phyloP scores from a whole-genome alignment of 2,113 vertebrate species.

The Nannobrachium achirus region DNA sequence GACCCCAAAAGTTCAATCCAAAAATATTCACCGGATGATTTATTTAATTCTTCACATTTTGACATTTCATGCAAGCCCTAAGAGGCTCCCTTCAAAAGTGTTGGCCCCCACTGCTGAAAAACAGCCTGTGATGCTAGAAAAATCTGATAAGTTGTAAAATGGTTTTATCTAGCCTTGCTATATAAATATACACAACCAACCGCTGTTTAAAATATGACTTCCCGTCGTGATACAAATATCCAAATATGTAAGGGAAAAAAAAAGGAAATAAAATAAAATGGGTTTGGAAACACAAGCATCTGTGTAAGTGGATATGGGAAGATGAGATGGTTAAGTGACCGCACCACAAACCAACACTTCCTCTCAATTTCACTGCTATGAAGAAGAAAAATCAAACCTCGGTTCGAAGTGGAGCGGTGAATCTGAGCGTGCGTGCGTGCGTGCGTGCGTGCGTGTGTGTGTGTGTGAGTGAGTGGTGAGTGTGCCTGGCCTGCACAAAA shows the following conservation, averaged over 20 bases:
- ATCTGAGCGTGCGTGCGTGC: too few species aligned
- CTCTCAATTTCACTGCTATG: constrained; percentile 29
- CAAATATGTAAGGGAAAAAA: not conserved
- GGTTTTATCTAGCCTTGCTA: constrained; percentile 2
- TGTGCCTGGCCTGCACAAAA: too few species aligned
- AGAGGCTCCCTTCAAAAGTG: too few species aligned
- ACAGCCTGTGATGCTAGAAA: not conserved
- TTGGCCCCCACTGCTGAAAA: constrained; percentile 10
- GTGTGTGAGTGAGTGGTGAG: too few species aligned
- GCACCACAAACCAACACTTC: constrained; percentile 44
- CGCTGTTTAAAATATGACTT: not conserved
- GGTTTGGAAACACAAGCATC: constrained; percentile 13
- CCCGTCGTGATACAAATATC: constrained; percentile 31
- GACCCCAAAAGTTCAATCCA: constrained; percentile 24
- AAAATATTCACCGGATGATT: constrained; percentile 42
- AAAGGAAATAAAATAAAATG: too few species aligned
- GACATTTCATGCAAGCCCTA: constrained; percentile 12
- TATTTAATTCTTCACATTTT: constrained; percentile 30
- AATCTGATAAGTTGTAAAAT: not conserved
- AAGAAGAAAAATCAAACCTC: constrained; percentile 24
- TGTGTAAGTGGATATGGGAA: constrained; percentile 31
- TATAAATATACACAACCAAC: not conserved
- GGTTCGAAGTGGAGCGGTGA: too few species aligned
- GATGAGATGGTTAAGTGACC: constrained; percentile 32
- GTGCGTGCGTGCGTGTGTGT: too few species aligned